Evolutionary conservation across 2,113 vertebrate genomes (phyloP).

Genomic region (Montifringilla adamsi): DNA sequence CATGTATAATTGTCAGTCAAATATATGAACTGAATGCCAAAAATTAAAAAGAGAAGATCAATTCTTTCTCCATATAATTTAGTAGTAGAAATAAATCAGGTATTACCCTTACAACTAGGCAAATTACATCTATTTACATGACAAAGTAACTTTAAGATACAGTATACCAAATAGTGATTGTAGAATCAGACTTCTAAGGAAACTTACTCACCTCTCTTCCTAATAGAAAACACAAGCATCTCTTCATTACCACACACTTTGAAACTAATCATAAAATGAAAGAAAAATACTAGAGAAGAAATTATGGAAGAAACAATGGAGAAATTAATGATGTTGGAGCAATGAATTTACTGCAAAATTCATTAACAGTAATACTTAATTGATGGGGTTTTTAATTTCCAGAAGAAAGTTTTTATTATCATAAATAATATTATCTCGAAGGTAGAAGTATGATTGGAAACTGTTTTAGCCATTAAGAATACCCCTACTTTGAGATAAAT

Average conservation of each 20-base stretch:
- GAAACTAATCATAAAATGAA: background rate
- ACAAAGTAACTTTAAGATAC: background rate
- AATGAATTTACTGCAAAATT: background rate
- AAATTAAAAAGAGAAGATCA: background rate
- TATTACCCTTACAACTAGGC: background rate
- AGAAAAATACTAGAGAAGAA: background rate
- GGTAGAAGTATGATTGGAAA: background rate
- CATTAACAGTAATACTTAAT: background rate
- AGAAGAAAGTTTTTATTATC: background rate
- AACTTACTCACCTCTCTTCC: background rate
- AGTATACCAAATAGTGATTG: background rate
- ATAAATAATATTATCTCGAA: background rate
- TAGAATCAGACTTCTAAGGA: background rate
- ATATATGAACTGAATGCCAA: background rate
- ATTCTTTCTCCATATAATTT: background rate
- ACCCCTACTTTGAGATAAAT: background rate
- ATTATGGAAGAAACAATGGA: background rate
- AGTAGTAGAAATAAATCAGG: background rate
- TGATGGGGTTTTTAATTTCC: fast-evolving
- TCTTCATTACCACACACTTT: background rate
- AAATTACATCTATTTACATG: background rate
- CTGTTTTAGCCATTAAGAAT: background rate
- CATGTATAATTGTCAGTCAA: background rate
- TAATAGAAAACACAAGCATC: background rate
- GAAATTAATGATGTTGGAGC: background rate